Conservation (phyloP, 1,140 invertebrate species). For the Drosophila murphyi region DNA sequence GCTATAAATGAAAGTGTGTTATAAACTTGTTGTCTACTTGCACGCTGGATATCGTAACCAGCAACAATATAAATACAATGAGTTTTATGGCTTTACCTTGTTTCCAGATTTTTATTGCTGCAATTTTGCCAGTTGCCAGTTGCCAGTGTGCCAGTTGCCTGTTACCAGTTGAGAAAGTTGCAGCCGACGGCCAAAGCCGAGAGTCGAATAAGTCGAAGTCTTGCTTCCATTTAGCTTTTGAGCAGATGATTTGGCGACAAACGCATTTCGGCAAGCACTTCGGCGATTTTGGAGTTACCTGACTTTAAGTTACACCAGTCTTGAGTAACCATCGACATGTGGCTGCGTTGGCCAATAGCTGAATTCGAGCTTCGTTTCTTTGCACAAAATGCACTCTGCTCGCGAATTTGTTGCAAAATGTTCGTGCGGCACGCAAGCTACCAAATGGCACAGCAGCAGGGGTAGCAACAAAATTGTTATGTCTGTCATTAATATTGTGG, state of each 20-base stretch:
- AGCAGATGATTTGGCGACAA: constrained; percentile 25
- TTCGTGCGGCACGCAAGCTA: constrained; percentile 43
- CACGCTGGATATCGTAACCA: background rate
- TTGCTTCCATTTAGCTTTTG: background rate
- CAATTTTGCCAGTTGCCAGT: constrained; percentile 7
- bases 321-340: constrained; percentile 39
- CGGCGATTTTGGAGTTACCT: too few relatives aligned
- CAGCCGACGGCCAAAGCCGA: constrained; percentile 19
- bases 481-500: constrained; percentile 50
- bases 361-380: constrained; percentile 16
- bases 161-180: constrained; percentile 19
- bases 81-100: constrained; percentile 61
- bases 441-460: constrained; percentile 4
- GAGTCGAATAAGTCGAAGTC: background rate
- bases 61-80: constrained; percentile 62
- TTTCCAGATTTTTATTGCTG: constrained; percentile 51
- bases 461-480: constrained; percentile 34
- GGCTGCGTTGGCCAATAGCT: constrained; percentile 9
- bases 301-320: too few relatives aligned
- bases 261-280: too few relatives aligned
- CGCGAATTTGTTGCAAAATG: constrained; percentile 5
- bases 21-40: background rate
- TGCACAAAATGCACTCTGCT: constrained; percentile 38
- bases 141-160: too few relatives aligned
- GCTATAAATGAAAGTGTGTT: too few relatives aligned